phyloP scores from a whole-genome alignment of 2,888 invertebrate genomes.

The Melieria crassipennis region DNA sequence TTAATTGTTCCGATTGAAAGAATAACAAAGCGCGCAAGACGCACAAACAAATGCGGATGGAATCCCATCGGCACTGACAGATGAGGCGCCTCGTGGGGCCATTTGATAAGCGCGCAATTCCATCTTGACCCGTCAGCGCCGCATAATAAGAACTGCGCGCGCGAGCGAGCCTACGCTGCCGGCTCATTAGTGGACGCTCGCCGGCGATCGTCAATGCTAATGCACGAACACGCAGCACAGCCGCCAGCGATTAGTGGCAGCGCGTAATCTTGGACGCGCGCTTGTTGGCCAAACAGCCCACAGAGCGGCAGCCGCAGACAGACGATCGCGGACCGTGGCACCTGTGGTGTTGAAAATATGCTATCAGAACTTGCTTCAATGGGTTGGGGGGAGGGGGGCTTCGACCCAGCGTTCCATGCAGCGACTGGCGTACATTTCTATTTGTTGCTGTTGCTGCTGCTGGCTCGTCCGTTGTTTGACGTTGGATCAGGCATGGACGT shows the following conservation, averaged over 20 bases:
- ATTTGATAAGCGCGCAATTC: conserved; percentile 19
- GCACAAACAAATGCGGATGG: neutral
- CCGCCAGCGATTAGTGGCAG: too few species aligned
- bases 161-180: too few species aligned
- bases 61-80: conserved; percentile 38
- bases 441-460: too few species aligned
- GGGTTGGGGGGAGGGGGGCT: too few species aligned
- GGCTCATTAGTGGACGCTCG: neutral
- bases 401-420: too few species aligned
- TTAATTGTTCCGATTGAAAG: conserved; percentile 43
- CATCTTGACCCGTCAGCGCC: conserved; percentile 33
- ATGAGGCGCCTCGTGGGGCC: conserved; percentile 44
- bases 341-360: neutral
- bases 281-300: neutral
- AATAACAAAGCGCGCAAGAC: conserved; percentile 20
- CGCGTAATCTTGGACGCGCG: neutral
- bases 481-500: too few species aligned
- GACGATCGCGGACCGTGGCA: neutral
- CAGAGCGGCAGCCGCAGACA: neutral
- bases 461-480: too few species aligned
- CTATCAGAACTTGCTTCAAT: too few species aligned
- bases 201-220: neutral
- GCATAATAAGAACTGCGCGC: neutral
- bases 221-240: too few species aligned
- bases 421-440: too few species aligned